phyloP scores from a whole-genome alignment of 2,888 invertebrate species.

The Gari tellinella region DNA sequence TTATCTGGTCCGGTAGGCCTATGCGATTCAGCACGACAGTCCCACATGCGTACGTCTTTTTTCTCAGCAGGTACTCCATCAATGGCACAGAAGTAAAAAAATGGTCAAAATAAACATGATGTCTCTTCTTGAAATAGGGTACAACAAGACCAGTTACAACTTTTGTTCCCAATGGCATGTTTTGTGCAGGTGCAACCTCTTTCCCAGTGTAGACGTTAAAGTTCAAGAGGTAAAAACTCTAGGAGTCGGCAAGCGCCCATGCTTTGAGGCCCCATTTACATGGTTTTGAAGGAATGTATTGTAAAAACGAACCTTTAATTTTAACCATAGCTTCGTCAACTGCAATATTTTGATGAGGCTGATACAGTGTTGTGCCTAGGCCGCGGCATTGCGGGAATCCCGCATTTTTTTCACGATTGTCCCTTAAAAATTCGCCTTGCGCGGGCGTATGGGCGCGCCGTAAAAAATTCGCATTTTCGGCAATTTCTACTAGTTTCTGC shows the following conservation, averaged over 20 bases:
- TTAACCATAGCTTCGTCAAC: conserved; percentile 24
- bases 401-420: no score
- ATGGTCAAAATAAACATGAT: conserved; percentile 28
- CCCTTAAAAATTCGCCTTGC: no score
- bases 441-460: no score
- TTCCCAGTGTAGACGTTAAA: conserved; percentile 35
- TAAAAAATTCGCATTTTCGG: no score
- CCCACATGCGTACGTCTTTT: conserved; percentile 21
- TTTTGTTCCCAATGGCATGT: not conserved
- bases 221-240: conserved; percentile 19
- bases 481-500: no score
- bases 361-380: no score
- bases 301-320: conserved; percentile 22
- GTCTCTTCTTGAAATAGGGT: conserved; percentile 4
- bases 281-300: conserved; percentile 33
- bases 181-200: not conserved
- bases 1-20: conserved; percentile 14
- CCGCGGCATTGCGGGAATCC: no score
- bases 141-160: conserved; percentile 8
- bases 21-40: conserved; percentile 14
- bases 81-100: conserved; percentile 15
- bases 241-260: conserved; percentile 29
- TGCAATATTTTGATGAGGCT: conserved; percentile 16
- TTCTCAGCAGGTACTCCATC: conserved; percentile 1
- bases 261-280: conserved; percentile 37